Base-by-base conservation (phyloP, 2,113 vertebrate species). In the Coptodon rendalli region DNA sequence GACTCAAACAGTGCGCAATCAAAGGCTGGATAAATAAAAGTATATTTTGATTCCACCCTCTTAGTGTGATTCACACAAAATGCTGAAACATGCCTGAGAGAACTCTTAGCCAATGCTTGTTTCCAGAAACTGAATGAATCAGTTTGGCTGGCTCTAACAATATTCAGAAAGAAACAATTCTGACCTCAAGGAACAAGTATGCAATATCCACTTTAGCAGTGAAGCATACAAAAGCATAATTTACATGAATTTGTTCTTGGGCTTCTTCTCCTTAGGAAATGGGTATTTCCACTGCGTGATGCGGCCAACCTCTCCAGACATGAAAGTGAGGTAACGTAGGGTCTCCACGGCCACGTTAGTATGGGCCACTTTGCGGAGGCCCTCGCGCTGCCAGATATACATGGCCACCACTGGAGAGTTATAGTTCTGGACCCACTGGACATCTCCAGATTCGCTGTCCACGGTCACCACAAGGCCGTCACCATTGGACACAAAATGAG, bases 221-320 rank as follows among this genome's bases (percentile, higher is more conserved):
- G 16, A 61, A 29, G 14, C 27, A 22, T 0, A 7, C 13, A 76
- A 81, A 81, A 61, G 5, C 6, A 19, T n/a, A 3, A 79, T 34
- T 79, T 89, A 99, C 99, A 96, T 97, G 78, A 99, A 97, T 93
- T 99, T 99, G 96, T 98, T 98, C 94, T 99, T 98, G 82, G 98
- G 97, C 86, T 98, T 98, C 0, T 97, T 97, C 95, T 99, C 98
- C 93, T 97, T 97, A 9, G 98, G 99, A 89, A 99, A 99, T 0
- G 99, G 98, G 31, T 99, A 99, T 91, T 98, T 99, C 99, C 99
- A 99, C 95, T 98, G 98, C 9, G 98, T 99, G 93, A 99, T 99
- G 91, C 98, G 98, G 19, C 98, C 98, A 9, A 98, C 97, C 92
- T 99, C 98, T 66, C 98, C 99, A 0, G 98, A 99, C 98, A 99